Conservation (phyloP, 2,113 vertebrate genomes). For the Rousettus leschenaultii region DNA sequence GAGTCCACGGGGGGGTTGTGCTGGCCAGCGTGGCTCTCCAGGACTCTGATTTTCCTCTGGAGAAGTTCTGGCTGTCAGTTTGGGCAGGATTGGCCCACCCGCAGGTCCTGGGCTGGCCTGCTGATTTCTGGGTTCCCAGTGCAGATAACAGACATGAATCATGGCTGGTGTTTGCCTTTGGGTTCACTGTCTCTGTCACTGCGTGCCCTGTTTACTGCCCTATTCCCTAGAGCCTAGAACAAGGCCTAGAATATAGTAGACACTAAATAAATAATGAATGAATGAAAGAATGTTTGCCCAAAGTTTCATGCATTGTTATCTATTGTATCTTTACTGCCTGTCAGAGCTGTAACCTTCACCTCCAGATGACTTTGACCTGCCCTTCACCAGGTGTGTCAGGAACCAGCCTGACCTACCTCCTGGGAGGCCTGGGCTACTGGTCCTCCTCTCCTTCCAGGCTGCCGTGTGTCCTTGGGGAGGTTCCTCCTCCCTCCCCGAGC, state of each 20-base stretch:
- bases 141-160: not conserved
- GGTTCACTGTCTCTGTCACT: not conserved
- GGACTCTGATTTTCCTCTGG: not conserved
- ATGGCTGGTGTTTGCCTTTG: not conserved
- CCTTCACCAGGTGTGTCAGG: not conserved
- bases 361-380: not conserved
- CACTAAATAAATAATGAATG: not conserved
- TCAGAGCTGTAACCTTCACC: not conserved
- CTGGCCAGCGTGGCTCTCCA: not conserved
- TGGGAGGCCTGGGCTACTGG: not conserved
- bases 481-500: not conserved
- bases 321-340: not conserved
- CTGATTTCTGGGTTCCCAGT: not conserved
- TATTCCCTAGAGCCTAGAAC: not conserved
- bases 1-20: rapidly evolving
- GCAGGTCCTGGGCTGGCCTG: not conserved
- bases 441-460: not conserved
- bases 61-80: not conserved
- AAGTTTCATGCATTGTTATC: too few species aligned
- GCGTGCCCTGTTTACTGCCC: not conserved
- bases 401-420: not conserved
- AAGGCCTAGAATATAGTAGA: not conserved
- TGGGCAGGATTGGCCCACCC: not conserved
- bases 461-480: not conserved
- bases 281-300: not conserved